Conservation (phyloP, 1,140 invertebrate species). For the Formica exsecta region DNA sequence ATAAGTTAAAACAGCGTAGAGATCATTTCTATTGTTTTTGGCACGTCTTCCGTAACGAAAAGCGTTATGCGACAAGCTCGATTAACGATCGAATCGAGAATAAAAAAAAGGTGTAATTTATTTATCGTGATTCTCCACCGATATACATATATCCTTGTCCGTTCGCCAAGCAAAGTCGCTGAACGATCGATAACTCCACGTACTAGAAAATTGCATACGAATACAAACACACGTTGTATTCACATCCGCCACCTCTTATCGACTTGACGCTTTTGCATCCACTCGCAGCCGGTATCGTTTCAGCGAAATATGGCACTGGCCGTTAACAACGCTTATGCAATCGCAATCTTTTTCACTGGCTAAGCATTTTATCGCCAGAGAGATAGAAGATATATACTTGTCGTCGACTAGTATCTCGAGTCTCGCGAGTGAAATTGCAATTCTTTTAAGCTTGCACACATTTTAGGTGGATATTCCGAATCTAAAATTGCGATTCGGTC, state of each 20-base stretch:
- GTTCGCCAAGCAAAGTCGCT: conserved; percentile 3
- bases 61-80: background rate
- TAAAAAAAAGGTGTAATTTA: conserved; percentile 32
- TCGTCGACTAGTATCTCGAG: conserved; percentile 14
- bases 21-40: background rate
- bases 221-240: conserved; percentile 29
- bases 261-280: conserved; percentile 49
- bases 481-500: background rate
- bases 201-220: conserved; percentile 46
- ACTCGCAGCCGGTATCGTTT: conserved; percentile 32
- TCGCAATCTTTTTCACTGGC: conserved; percentile 25
- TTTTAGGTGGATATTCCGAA: background rate
- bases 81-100: background rate
- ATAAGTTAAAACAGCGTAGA: background rate
- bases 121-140: conserved; percentile 3
- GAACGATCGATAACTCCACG: conserved; percentile 47
- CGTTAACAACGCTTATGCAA: conserved; percentile 6
- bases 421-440: background rate
- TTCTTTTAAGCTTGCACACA: background rate
- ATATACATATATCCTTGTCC: conserved; percentile 11
- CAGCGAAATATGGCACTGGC: conserved; percentile 23
- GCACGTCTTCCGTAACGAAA: background rate
- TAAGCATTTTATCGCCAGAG: conserved; percentile 22
- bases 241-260: conserved; percentile 14
- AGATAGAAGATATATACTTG: conserved; percentile 35